phyloP scores from a whole-genome alignment of 2,888 invertebrate species.

The Erpobdella octoculata region DNA sequence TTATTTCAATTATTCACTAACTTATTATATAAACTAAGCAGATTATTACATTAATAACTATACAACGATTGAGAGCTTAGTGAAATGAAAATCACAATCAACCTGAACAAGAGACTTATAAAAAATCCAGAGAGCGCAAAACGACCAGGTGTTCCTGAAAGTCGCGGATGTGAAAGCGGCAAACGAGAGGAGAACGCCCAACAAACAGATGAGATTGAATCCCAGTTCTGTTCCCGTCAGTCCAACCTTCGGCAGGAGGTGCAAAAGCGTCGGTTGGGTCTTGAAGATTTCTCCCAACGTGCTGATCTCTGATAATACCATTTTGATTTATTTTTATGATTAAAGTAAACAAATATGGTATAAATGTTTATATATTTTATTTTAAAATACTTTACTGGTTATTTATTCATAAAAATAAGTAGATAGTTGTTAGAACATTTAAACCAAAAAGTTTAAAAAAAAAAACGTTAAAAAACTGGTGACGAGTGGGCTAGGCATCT shows the following conservation, averaged over 20 bases:
- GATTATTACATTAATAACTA: constrained; percentile 21
- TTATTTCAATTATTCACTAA: no score
- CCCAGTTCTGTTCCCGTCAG: constrained; percentile 60
- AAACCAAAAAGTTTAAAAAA: no score
- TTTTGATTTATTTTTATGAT: no score
- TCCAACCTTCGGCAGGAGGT: constrained; percentile 63
- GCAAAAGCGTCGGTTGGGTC: constrained; percentile 62
- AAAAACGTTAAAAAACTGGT: no score
- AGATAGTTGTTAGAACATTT: no score
- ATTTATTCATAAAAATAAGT: no score
- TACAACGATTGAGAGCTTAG: neutral
- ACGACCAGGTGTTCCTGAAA: constrained; percentile 56
- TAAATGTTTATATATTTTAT: no score
- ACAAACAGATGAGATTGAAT: constrained; percentile 62
- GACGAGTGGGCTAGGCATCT: no score
- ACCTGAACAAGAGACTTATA: constrained; percentile 57
- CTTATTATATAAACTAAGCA: no score
- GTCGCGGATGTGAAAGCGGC: constrained; percentile 56
- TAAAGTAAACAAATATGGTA: no score
- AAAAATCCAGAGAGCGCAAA: constrained; percentile 62
- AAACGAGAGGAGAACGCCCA: constrained; percentile 63
- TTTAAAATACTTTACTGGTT: no score
- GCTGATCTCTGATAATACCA: constrained; percentile 12
- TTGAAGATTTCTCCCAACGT: constrained; percentile 42
- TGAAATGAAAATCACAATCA: neutral